phyloP scores from a whole-genome alignment of 1,140 invertebrate species.

The Ectropis grisescens region DNA sequence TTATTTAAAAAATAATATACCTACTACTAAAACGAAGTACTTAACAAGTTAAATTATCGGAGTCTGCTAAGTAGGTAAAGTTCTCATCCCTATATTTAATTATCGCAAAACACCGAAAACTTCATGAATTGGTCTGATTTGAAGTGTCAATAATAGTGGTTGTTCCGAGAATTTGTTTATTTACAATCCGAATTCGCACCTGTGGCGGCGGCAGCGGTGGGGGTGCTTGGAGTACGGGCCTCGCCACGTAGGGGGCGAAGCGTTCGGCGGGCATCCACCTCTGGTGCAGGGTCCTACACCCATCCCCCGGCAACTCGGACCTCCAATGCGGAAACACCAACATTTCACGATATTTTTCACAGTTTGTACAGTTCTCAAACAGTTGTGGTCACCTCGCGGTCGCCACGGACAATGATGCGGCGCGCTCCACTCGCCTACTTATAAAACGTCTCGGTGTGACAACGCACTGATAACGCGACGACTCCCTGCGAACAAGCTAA shows the following conservation, averaged over 20 bases:
- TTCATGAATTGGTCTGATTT: no score
- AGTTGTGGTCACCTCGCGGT: slow-evolving; percentile 37
- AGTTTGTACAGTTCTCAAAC: slow-evolving; percentile 1
- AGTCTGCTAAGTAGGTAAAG: no score
- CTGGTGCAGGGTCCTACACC: slow-evolving; percentile 38
- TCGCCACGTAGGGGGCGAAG: slow-evolving; percentile 52
- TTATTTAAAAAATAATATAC: no score
- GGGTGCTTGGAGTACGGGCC: slow-evolving; percentile 29
- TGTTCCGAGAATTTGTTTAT: no score
- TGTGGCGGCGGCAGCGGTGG: slow-evolving; percentile 37
- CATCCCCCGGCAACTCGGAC: slow-evolving; percentile 26
- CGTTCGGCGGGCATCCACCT: slow-evolving; percentile 50
- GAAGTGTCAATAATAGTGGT: no score
- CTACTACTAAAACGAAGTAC: no score
- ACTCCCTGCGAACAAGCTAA: slow-evolving; percentile 51
- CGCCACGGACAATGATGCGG: slow-evolving; percentile 43
- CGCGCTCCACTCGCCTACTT: slow-evolving; percentile 40
- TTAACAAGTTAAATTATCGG: no score
- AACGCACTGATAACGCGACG: slow-evolving; percentile 50
- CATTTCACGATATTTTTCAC: slow-evolving; percentile 20
- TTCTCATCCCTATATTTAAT: no score
- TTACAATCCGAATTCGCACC: slow-evolving; percentile 28
- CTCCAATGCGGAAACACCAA: slow-evolving; percentile 56
- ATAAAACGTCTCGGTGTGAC: slow-evolving; percentile 57
- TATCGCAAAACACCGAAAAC: no score